These are phyloP conservation scores for Drosophila takahashii DNA, from an alignment of 1,140 invertebrate species.

Conservation along the genomic window DNA sequence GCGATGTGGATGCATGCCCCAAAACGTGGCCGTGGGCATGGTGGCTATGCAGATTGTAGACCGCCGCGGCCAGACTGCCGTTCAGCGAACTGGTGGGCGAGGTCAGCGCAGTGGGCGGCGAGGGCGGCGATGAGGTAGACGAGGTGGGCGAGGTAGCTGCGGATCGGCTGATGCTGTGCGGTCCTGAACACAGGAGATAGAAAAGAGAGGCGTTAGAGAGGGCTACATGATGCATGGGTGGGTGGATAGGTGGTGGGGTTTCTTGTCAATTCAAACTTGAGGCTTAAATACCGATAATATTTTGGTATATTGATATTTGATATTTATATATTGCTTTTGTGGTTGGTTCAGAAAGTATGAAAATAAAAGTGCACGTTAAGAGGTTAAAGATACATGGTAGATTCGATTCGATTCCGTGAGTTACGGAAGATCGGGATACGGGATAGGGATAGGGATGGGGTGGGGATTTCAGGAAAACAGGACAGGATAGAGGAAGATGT, in stretches of 20 bases:
- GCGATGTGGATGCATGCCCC: conserved; percentile 52
- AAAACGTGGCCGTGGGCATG: conserved; percentile 18
- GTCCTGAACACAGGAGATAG: conserved; percentile 67
- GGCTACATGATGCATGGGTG: neutral
- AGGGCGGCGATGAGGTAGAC: conserved; percentile 83
- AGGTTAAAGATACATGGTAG: conserved; percentile 42
- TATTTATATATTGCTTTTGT: conserved; percentile 46
- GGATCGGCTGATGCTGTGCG: conserved; percentile 79
- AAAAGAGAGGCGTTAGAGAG: conserved; percentile 51
- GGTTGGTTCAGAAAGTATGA: conserved; percentile 61
- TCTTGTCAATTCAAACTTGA: conserved; percentile 4
- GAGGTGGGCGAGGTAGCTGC: conserved; percentile 82
- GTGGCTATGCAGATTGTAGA: conserved; percentile 69
- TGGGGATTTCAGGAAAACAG: neutral
- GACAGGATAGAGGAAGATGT: conserved; percentile 46
- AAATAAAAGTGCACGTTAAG: conserved; percentile 74
- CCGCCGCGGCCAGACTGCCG: conserved; percentile 54
- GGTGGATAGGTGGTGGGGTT: neutral
- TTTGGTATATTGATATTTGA: conserved; percentile 18
- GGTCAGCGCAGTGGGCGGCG: conserved; percentile 74
- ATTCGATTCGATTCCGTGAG: neutral
- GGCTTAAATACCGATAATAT: conserved; percentile 6
- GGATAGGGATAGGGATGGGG: neutral
- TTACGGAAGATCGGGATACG: too few species aligned
- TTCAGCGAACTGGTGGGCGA: conserved; percentile 74